Base-by-base conservation (phyloP, 2,113 vertebrate genomes). In the Phalacrocorax pelagicus region DNA sequence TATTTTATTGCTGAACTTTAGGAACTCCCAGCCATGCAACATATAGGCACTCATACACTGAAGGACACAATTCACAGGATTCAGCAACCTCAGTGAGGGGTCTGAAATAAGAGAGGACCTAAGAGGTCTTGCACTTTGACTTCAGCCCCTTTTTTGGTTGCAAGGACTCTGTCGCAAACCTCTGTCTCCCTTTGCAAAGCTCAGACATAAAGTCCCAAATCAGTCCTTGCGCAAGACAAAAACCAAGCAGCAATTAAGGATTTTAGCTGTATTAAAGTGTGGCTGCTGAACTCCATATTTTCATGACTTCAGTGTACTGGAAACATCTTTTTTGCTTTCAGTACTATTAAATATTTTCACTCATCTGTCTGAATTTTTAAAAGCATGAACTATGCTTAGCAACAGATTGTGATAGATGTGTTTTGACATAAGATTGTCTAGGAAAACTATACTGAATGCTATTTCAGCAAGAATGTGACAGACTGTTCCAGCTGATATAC, bases 401-500 rank as follows among this genome's bases (percentile, higher is more conserved):
- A 92, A 47, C 36, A 61, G 57, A 85, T 81, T 1, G 1, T 93
- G 49, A 87, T 32, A 81, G 73, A 85, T 59, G 5, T 71, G 75
- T 85, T 96, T 96, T 96, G 89, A 91, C 81, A 92, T 40, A 26
- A 84, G 47, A 40, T 67, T 61, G 9, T 75, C 61, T 63, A 79
- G 34, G 23, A 86, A 84, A 91, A 71, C 19, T 46, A 24, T 27
- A 51, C 2, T 47, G 47, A 88, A 89, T 84, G 32, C 32, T 79
- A 34, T 59, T 86, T 81, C 49, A 86, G 10, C 36, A 88, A 54
- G 52, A 81, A 71, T 32, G 55, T 14, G 44, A 47, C 46, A 86
- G 69, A 73, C 24, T 66, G 13, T 81, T 86, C 51, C 46, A 92
- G 23, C 36, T 72, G 70, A 78, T 18, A 52, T 8, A 14, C 7